Conservation (phyloP, 2,113 vertebrate species). For the Gobio gobio region DNA sequence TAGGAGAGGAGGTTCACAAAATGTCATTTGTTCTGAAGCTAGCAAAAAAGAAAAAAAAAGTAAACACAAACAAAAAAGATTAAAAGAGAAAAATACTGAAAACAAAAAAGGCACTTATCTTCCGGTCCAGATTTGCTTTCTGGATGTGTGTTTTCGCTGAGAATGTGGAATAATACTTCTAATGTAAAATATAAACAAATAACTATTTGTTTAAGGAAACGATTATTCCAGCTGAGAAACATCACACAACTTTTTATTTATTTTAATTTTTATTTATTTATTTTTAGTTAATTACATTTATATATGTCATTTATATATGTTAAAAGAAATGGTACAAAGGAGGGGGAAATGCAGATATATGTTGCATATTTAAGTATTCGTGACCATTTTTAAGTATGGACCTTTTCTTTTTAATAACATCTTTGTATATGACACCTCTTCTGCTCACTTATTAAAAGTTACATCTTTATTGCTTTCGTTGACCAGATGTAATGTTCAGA, state of each 20-base stretch:
- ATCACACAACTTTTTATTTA: conserved; percentile 80
- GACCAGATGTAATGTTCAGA: conserved; percentile 48
- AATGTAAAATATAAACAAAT: conserved; percentile 66
- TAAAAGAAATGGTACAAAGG: conserved; percentile 63
- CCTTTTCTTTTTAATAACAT: conserved; percentile 68
- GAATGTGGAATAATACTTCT: conserved; percentile 76
- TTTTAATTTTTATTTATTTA: conserved; percentile 76
- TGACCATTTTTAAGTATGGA: conserved; percentile 69
- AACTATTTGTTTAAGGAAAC: conserved; percentile 69
- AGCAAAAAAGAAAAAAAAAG: conserved; percentile 6
- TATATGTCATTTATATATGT: conserved; percentile 63
- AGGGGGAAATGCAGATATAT: conserved; percentile 55
- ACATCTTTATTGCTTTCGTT: conserved; percentile 62
- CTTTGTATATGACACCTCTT: conserved; percentile 70
- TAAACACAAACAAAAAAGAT: conserved; percentile 27
- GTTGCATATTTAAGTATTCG: conserved; percentile 66
- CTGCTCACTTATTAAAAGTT: conserved; percentile 64
- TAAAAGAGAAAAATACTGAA: conserved; percentile 39
- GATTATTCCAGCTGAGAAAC: conserved; percentile 72
- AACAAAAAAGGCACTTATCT: conserved; percentile 70
- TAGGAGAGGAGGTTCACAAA: conserved; percentile 34
- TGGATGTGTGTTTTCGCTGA: conserved; percentile 72
- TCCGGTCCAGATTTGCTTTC: conserved; percentile 72
- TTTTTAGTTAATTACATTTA: conserved; percentile 69
- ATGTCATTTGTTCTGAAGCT: conserved; percentile 29